Percentiles rank a stretch among this genome's conserved stretches.
These are phyloP conservation scores for Sisor rabdophorus DNA, from an alignment of 2,113 vertebrate genomes.

Conservation along the genomic window DNA sequence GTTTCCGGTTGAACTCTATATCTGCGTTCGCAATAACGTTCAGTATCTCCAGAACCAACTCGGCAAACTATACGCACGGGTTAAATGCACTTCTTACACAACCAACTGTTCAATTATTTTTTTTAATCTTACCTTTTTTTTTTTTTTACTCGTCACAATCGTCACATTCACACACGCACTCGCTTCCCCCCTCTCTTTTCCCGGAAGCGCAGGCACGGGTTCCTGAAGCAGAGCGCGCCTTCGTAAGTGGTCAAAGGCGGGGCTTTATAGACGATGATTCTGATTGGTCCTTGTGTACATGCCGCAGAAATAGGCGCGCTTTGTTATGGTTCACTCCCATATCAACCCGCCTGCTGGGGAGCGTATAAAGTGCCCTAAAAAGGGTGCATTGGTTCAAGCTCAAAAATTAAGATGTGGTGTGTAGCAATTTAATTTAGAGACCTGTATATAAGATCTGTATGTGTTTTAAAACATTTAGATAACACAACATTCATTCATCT, in stretches of 20 bases:
- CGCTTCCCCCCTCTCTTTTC: neutral
- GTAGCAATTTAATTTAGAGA: neutral
- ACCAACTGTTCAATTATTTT: too few relatives aligned
- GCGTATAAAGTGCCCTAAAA: neutral
- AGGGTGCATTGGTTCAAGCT: neutral
- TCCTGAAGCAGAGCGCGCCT: constrained; percentile 16
- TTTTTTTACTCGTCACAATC: neutral
- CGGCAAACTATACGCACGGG: too few relatives aligned
- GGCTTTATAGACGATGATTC: neutral
- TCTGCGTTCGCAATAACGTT: neutral
- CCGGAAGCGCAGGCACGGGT: constrained; percentile 26
- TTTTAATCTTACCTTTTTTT: constrained; percentile 12
- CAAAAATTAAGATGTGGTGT: neutral
- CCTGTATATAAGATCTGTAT: neutral
- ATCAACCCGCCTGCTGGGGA: neutral
- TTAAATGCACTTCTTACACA: too few relatives aligned
- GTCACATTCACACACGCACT: constrained; percentile 20
- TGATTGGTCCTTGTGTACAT: neutral
- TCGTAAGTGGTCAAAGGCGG: neutral
- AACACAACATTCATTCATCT: too few relatives aligned
- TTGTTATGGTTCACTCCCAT: neutral
- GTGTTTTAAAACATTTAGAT: too few relatives aligned
- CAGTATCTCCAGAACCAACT: neutral
- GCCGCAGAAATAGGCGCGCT: neutral
- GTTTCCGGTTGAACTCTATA: constrained; percentile 38